Evolutionary conservation across 2,888 invertebrate species (phyloP), one percentile per base, ranked within the genome.

Genomic region (Orchesella flavescens): DNA sequence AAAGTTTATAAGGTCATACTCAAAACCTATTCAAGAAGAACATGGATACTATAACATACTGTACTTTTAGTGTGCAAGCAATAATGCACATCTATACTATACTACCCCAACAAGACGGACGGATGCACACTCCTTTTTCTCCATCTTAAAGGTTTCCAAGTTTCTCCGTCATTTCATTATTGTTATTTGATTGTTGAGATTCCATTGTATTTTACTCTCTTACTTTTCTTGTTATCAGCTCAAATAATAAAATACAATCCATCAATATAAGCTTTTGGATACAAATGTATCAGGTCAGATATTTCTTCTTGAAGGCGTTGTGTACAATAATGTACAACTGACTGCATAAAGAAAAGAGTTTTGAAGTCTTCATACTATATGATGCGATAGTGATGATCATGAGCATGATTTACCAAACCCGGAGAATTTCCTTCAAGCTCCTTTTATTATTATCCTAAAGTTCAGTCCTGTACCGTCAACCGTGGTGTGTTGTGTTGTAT

Each of bases 1-100:
- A 72, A 79, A 71, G 79, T 79, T 77, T 71, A 72, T 79, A 72
- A 79, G 79, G 79, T 71, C 79, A 78, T 63, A 57, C n/a, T n/a
- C n/a, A n/a, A n/a, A n/a, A n/a, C 12, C 34, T 68, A 49, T 68
- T 57, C 17, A 19, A n/a, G 19, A 46, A 61, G n/a, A 43, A 49
- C 68, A 49, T 15, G 68, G 13, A 53, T 49, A 19, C 9, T n/a
- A 46, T 19, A 69, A 1, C 63, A 63, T 66, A 66, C 59, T 23
- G 69, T 23, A 71, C 69, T 69, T 61, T 57, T 63, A 21, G 53
- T 53, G 10, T 12, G 49, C 49, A 46, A 34, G 49, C 34, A 24
- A 53, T 43, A 66, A 12, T 12, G 10, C 21, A 24, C 24, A 46
- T 19, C 9, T 15, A 61, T 63, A n/a, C 63, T n/a, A n/a, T n/a